A percentile compares a stretch with the other conserved stretches of the same genome.
Conservation (phyloP, 2,888 invertebrate species). For the Diloba caeruleocephala region DNA sequence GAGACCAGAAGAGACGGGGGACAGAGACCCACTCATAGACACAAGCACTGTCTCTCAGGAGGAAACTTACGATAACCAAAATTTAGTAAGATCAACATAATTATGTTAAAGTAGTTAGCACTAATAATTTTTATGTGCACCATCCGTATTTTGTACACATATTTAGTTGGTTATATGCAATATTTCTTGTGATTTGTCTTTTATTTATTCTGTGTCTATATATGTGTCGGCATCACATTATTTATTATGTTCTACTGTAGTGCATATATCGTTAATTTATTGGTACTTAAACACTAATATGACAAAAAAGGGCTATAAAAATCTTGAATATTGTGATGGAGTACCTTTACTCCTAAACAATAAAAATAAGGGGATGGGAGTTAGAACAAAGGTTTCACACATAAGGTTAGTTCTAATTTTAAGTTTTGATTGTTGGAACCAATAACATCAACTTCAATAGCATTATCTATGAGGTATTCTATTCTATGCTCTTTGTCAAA, state of each 20-base stretch:
- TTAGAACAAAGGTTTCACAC: neutral
- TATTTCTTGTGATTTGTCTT: slow-evolving; percentile 27
- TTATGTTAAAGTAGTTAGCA: slow-evolving; percentile 65
- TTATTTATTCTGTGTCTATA: slow-evolving; percentile 23
- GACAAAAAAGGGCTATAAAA: slow-evolving; percentile 17
- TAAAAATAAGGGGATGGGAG: neutral
- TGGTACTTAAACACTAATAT: slow-evolving; percentile 7
- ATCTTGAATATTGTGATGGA: neutral
- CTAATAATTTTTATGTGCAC: slow-evolving; percentile 51
- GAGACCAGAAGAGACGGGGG: slow-evolving; percentile 61
- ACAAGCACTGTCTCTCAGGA: slow-evolving; percentile 76
- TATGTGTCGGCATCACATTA: slow-evolving; percentile 35
- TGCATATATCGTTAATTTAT: slow-evolving; percentile 20
- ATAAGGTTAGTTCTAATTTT: no score
- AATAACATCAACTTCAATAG: no score
- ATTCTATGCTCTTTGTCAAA: no score
- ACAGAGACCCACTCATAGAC: slow-evolving; percentile 79
- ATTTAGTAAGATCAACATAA: slow-evolving; percentile 76
- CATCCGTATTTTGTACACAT: slow-evolving; percentile 40
- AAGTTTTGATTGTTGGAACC: no score
- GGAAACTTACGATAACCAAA: slow-evolving; percentile 75
- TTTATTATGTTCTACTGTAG: slow-evolving; percentile 24
- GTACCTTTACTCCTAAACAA: slow-evolving; percentile 12
- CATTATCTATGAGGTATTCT: no score
- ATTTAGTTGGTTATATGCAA: slow-evolving; percentile 37